Evolutionary conservation across 2,797 vertebrate genomes (phyloP).

Genomic region (Sternarchorhynchus goeldii): DNA sequence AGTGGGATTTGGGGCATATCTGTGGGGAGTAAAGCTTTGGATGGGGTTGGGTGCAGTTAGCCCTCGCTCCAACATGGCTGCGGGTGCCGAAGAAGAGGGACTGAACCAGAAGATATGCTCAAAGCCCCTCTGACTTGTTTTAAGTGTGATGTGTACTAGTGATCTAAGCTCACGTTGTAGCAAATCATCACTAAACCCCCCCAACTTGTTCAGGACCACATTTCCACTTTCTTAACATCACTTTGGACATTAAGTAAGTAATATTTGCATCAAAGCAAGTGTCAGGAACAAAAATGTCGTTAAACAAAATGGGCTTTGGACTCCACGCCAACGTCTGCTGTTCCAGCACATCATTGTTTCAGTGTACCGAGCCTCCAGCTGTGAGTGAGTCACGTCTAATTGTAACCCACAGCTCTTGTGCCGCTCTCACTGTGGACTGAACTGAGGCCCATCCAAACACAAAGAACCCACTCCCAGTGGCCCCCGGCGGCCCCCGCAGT

Average conservation of each 20-base stretch:
- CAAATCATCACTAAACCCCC: not conserved
- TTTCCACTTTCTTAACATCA: slow-evolving; percentile 20
- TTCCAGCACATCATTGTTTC: slow-evolving; percentile 38
- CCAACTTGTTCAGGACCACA: not conserved
- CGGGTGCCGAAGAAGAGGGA: slow-evolving; percentile 29
- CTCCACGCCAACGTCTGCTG: slow-evolving; percentile 25
- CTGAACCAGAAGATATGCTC: slow-evolving; percentile 49
- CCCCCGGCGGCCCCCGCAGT: slow-evolving; percentile 47
- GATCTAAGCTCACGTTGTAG: not conserved
- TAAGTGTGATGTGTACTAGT: not conserved
- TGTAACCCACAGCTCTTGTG: slow-evolving; percentile 46
- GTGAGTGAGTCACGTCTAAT: slow-evolving; percentile 54
- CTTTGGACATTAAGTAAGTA: slow-evolving; percentile 29
- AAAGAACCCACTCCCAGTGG: slow-evolving; percentile 49
- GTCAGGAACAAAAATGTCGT: not conserved
- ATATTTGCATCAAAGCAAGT: slow-evolving; percentile 19
- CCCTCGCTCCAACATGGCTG: slow-evolving; percentile 59
- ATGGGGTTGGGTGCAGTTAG: slow-evolving; percentile 35
- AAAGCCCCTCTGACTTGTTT: slow-evolving; percentile 31
- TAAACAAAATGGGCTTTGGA: too few relatives aligned
- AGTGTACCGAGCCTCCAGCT: slow-evolving; percentile 40
- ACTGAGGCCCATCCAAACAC: slow-evolving; percentile 50
- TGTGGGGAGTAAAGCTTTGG: slow-evolving; percentile 7
- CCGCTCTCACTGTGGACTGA: slow-evolving; percentile 48
- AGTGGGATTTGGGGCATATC: slow-evolving; percentile 23